Base-by-base conservation (phyloP, 1,140 invertebrate genomes). In the Psix sp. region DNA sequence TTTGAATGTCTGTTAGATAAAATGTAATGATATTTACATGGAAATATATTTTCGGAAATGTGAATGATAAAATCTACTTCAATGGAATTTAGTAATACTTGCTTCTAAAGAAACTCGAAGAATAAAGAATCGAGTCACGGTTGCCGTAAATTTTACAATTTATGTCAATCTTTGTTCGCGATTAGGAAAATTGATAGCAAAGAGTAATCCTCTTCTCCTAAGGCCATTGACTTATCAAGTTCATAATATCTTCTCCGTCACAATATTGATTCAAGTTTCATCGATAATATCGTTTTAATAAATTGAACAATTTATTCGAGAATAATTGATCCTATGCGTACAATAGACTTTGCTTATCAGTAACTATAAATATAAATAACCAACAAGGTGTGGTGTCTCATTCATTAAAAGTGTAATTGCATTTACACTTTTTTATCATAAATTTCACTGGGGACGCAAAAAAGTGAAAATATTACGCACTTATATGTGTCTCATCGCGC, bases 401-500 rank as follows among this genome's bases (percentile, higher is more conserved):
- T 56, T 56, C 42, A 39, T 42, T 42, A 42, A 56, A 56, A 42
- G 39, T 40, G 26, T 36, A 43, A 57, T 24, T 43, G 35, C 35
- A 48, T 48, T 48, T 60, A 39, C 52, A 39, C 56, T 48, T 39
- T 49, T 60, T 49, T 14, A 35, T 40, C 56, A 43, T 60, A 60
- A 60, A 60, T 5, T 43, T 60, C 56, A 10, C 1, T 15, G 11
- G 9, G 40, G 42, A 62, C 36, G 54, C 46, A 20, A 33, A 7
- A 1, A 14, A 14, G 48, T 39, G 39, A 54, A 56, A 66, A 57
- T 42, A 59, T 68, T 54, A 62, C 56, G 66, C 66, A 62, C 33
- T 48, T 70, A 59, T 54, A 39, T 46, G 56, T 42, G 42, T 52
- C 46, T 33, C 46, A 16, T 36, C 45, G 45, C 45, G 21, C 38